phyloP scores from a whole-genome alignment of 2,888 invertebrate species.

The Drosophila kanekoi region DNA sequence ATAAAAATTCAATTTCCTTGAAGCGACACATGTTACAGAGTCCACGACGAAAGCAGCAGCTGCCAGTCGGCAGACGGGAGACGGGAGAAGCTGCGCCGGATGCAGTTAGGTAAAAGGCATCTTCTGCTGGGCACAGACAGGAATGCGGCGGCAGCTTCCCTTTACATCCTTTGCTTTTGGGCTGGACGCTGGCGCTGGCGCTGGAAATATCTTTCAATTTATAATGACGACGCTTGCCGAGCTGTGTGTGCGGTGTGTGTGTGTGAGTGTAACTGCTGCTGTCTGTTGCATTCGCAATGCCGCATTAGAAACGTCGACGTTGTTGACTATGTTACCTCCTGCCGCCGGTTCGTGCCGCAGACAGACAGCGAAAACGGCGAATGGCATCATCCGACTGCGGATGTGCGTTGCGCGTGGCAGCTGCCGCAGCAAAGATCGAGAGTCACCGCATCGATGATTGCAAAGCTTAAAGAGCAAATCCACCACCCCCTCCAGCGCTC shows the following conservation, averaged over 20 bases:
- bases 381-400: conserved; percentile 29
- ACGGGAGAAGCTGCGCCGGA: conserved; percentile 44
- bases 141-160: conserved; percentile 7
- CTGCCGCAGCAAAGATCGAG: conserved; percentile 45
- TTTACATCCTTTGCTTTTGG: conserved; percentile 18
- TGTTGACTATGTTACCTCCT: conserved; percentile 26
- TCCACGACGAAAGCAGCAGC: conserved; percentile 40
- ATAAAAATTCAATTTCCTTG: conserved; percentile 83
- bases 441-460: conserved; percentile 70
- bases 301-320: conserved; percentile 57
- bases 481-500: background rate
- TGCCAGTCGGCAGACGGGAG: conserved; percentile 36
- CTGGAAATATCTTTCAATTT: conserved; percentile 74
- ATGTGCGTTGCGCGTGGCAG: conserved; percentile 57
- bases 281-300: conserved; percentile 69
- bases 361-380: conserved; percentile 19
- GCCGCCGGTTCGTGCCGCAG: conserved; percentile 10
- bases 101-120: conserved; percentile 69
- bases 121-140: conserved; percentile 23
- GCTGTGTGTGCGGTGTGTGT: conserved; percentile 27
- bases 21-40: conserved; percentile 78
- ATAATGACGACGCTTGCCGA: conserved; percentile 66
- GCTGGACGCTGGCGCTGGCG: conserved; percentile 46
- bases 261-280: conserved; percentile 29
- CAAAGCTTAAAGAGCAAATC: conserved; percentile 60